A percentile compares a stretch with the other conserved stretches of the same genome.
These are phyloP conservation scores for Torymus aiolomorphi DNA, from an alignment of 2,888 invertebrate genomes.

Conservation along the genomic window DNA sequence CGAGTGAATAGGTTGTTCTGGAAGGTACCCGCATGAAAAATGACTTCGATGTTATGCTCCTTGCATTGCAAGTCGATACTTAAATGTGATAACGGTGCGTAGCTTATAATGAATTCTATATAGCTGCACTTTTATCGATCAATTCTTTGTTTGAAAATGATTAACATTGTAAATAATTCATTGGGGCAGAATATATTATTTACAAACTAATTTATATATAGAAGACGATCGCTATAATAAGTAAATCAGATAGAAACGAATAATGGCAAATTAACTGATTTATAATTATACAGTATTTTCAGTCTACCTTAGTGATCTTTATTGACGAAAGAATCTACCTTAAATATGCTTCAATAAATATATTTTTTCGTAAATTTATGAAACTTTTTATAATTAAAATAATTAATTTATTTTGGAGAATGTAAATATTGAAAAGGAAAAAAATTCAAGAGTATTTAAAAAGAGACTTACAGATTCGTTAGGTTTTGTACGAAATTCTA, in stretches of 20 bases:
- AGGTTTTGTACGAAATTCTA: constrained; percentile 68
- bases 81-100: constrained; percentile 50
- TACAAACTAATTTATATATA: not conserved
- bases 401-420: too few species aligned
- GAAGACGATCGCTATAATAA: not conserved
- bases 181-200: not conserved
- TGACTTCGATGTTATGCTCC: constrained; percentile 27
- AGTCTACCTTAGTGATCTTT: too few species aligned
- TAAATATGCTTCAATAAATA: too few species aligned
- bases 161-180: constrained; percentile 13
- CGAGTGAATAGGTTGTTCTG: constrained; percentile 9
- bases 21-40: constrained; percentile 53
- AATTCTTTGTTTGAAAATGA: constrained; percentile 7
- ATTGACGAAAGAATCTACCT: too few species aligned
- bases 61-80: constrained; percentile 43
- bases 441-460: too few species aligned
- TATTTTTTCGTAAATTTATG: too few species aligned
- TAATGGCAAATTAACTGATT: not conserved
- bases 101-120: constrained; percentile 30
- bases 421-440: too few species aligned
- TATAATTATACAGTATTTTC: too few species aligned
- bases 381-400: too few species aligned
- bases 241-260: not conserved
- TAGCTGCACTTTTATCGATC: constrained; percentile 8
- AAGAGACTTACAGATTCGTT: constrained; percentile 69